Percentiles rank a stretch among this genome's conserved stretches.
Evolutionary conservation across 2,888 invertebrate species (phyloP).

Genomic region (Phortica okadai): DNA sequence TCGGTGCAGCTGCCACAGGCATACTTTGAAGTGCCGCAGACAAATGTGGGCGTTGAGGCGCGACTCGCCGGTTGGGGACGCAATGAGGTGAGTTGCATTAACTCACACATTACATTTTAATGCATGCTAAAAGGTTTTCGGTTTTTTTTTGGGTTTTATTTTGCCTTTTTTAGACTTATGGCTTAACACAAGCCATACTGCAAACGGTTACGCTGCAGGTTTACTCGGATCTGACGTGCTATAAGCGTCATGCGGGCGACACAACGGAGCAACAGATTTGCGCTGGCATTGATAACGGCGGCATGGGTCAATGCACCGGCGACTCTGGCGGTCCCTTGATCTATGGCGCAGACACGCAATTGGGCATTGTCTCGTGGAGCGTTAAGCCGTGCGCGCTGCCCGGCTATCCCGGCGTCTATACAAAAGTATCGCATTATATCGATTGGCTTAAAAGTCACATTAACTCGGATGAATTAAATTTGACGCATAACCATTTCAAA

Average conservation of each 20-base stretch:
- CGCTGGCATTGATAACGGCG: constrained; percentile 59
- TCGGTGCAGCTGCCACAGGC: constrained; percentile 60
- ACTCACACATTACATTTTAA: background rate
- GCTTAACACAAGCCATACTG: constrained; percentile 58
- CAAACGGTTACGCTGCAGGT: constrained; percentile 70
- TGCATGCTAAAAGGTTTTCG: background rate
- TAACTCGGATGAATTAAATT: background rate
- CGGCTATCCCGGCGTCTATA: constrained; percentile 74
- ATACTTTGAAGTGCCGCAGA: constrained; percentile 54
- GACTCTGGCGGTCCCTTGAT: constrained; percentile 66
- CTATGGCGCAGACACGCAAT: constrained; percentile 59
- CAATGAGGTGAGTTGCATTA: constrained; percentile 51
- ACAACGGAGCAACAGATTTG: constrained; percentile 71
- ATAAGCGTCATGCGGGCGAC: constrained; percentile 53
- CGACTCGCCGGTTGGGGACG: constrained; percentile 63
- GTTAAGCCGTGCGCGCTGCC: constrained; percentile 71
- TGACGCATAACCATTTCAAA: background rate
- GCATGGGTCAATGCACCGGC: constrained; percentile 62
- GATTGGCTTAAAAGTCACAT: constrained; percentile 56
- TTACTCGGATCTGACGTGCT: constrained; percentile 70
- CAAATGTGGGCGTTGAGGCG: constrained; percentile 51
- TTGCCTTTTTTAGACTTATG: constrained; percentile 58
- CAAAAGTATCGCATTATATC: constrained; percentile 69
- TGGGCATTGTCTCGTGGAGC: constrained; percentile 76
- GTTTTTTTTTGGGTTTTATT: background rate